Evolutionary conservation across 2,797 vertebrate genomes (phyloP).

Genomic region (Echeneis naucrates): DNA sequence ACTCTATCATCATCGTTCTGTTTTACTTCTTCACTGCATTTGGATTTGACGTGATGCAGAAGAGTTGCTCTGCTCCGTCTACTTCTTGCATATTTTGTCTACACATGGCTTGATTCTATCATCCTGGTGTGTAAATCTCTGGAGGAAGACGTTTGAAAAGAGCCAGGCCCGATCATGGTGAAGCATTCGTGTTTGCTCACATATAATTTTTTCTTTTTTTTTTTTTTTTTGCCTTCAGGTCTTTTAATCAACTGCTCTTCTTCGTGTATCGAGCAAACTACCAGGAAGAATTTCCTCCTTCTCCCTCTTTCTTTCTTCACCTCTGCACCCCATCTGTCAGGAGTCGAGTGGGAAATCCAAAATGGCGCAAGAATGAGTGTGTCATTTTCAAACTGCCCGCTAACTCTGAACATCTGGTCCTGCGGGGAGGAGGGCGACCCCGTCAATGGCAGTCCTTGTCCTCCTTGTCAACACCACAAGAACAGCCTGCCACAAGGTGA

Average conservation of each 20-base stretch:
- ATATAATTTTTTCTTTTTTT: too few relatives aligned
- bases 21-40: slow-evolving; percentile 8
- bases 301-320: slow-evolving; percentile 24
- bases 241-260: neutral
- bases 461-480: slow-evolving; percentile 67
- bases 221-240: neutral
- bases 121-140: slow-evolving; percentile 37
- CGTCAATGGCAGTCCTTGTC: slow-evolving; percentile 80
- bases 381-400: slow-evolving; percentile 77
- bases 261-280: neutral
- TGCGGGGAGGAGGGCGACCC: slow-evolving; percentile 51
- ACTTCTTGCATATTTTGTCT: slow-evolving; percentile 42
- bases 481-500: slow-evolving; percentile 60
- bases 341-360: slow-evolving; percentile 64
- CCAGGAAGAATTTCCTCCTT: slow-evolving; percentile 1
- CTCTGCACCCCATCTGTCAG: slow-evolving; percentile 35
- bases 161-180: slow-evolving; percentile 11
- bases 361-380: slow-evolving; percentile 63
- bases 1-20: slow-evolving; percentile 31
- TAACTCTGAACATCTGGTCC: slow-evolving; percentile 82
- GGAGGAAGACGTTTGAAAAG: slow-evolving; percentile 23
- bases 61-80: neutral
- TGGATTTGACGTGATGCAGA: slow-evolving; percentile 60
- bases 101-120: slow-evolving; percentile 44
- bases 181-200: neutral